These are phyloP conservation scores for Podotricha telesiphe DNA, from an alignment of 2,888 invertebrate species.

Conservation along the genomic window DNA sequence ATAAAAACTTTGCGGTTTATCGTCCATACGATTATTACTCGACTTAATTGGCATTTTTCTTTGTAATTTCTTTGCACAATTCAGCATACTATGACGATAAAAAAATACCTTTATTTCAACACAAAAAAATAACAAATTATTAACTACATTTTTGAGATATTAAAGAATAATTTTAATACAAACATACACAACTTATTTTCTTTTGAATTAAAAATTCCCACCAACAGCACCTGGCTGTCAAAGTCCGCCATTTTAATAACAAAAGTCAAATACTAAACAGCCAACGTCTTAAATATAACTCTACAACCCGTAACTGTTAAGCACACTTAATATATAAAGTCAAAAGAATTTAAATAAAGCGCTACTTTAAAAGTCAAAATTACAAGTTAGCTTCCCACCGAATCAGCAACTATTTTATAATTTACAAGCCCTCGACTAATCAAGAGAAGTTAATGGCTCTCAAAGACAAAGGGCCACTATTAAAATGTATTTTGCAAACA, in stretches of 20 bases:
- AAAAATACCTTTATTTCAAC: constrained; percentile 3
- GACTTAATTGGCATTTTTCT: neutral
- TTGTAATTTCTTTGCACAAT: neutral
- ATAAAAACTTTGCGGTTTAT: constrained; percentile 20
- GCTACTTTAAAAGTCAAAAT: constrained; percentile 45
- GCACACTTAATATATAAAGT: constrained; percentile 35
- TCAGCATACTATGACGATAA: neutral
- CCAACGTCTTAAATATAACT: constrained; percentile 16
- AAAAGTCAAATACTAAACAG: constrained; percentile 6
- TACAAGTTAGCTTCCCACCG: constrained; percentile 48
- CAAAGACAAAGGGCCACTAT: constrained; percentile 69
- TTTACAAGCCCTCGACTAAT: constrained; percentile 57
- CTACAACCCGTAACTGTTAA: constrained; percentile 36
- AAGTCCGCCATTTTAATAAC: constrained; percentile 24
- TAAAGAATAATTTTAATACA: neutral
- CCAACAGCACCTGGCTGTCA: constrained; percentile 21
- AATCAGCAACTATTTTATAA: constrained; percentile 48
- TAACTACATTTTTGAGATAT: neutral
- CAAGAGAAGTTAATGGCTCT: constrained; percentile 54
- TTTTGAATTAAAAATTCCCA: constrained; percentile 5
- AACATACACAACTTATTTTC: neutral
- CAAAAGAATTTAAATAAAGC: constrained; percentile 35
- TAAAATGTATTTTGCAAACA: constrained; percentile 80
- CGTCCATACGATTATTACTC: constrained; percentile 18
- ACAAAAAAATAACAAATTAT: neutral